Conservation (phyloP, 2,888 invertebrate species). For the Chymomyza caudatula region DNA sequence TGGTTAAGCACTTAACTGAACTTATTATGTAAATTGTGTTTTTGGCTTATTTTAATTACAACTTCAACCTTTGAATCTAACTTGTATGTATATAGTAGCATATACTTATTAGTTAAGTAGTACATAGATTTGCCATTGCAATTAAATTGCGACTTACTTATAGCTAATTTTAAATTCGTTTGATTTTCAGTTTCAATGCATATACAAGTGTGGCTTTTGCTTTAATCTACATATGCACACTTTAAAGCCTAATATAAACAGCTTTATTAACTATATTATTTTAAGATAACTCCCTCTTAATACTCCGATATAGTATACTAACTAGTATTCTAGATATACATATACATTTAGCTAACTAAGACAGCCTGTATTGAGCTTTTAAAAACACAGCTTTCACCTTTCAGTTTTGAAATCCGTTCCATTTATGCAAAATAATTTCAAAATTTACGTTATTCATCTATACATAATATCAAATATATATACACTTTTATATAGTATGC, state of each 20-base stretch:
- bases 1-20: not conserved
- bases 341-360: not conserved
- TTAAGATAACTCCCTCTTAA: too few species aligned
- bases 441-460: not conserved
- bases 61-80: too few species aligned
- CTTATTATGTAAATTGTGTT: not conserved
- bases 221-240: constrained; percentile 17
- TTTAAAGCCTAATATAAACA: not conserved
- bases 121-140: not conserved
- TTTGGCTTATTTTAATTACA: not conserved
- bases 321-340: not conserved
- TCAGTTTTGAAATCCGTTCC: constrained; percentile 41
- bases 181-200: constrained; percentile 24
- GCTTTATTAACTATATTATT: not conserved
- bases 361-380: not conserved
- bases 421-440: constrained; percentile 39
- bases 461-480: constrained; percentile 52
- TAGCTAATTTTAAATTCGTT: constrained; percentile 34
- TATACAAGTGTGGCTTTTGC: not conserved
- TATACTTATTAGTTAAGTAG: not conserved
- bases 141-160: constrained; percentile 6
- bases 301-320: too few species aligned
- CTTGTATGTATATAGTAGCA: too few species aligned
- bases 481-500: constrained; percentile 19
- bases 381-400: not conserved